Evolutionary conservation across 2,888 invertebrate genomes (phyloP).

Genomic region (Xylophagus ater): DNA sequence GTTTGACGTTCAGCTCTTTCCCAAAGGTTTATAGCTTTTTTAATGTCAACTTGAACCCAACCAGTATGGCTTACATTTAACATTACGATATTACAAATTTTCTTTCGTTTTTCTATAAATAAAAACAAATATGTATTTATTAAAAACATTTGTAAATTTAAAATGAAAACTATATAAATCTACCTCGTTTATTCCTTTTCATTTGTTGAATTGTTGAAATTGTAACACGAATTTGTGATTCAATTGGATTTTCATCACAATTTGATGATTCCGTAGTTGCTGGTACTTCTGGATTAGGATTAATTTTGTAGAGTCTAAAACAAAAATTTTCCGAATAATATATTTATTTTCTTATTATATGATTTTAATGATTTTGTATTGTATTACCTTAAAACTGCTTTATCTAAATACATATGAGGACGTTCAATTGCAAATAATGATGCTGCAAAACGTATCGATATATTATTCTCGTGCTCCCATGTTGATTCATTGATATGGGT

Average conservation of each 20-base stretch:
- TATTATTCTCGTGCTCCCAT: slow-evolving; percentile 32
- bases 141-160: not conserved
- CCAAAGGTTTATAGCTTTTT: slow-evolving; percentile 36
- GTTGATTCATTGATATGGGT: slow-evolving; percentile 29
- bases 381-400: slow-evolving; percentile 30
- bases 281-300: not conserved
- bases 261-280: slow-evolving; percentile 13
- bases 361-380: not conserved
- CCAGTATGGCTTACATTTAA: slow-evolving; percentile 32
- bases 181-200: slow-evolving; percentile 31
- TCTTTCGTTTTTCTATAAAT: slow-evolving; percentile 32
- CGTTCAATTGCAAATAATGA: slow-evolving; percentile 29
- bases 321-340: not conserved
- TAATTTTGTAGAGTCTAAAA: slow-evolving; percentile 3
- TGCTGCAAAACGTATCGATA: slow-evolving; percentile 33
- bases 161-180: not conserved
- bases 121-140: slow-evolving; percentile 4
- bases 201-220: slow-evolving; percentile 34
- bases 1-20: slow-evolving; percentile 25
- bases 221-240: slow-evolving; percentile 35
- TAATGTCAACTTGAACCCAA: slow-evolving; percentile 37
- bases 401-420: slow-evolving; percentile 29
- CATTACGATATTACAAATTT: slow-evolving; percentile 37
- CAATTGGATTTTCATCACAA: slow-evolving; percentile 23
- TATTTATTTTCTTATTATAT: not conserved